Evolutionary conservation across 2,888 invertebrate species (phyloP), one percentile per base, ranked within the genome.

Genomic region (Cephonodes hylas): DNA sequence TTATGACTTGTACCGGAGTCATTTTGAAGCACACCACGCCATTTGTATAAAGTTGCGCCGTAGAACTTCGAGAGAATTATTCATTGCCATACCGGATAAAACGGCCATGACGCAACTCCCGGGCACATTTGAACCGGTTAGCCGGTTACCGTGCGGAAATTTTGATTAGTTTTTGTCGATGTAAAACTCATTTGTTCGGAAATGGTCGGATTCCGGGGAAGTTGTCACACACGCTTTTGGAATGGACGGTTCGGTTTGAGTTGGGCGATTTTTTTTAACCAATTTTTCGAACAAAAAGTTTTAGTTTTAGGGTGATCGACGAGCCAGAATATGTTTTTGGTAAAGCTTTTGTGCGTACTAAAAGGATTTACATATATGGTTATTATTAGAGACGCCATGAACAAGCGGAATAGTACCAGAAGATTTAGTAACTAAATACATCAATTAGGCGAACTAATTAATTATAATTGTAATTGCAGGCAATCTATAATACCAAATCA

Each of bases 1-100:
- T 75, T 73, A 69, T 74, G 60, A 69, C 78, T 77, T 78, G 67
- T 58, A 66, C 75, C 79, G 66, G 60, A 66, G 66, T 66, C 68
- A 71, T 69, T 68, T 68, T 68, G 71, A 69, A 76, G 74, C 76
- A 66, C 73, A 83, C 84, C 83, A 69, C 74, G 76, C 82, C 83
- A 86, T 87, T 89, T 87, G 84, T 87, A 80, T 79, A 84, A 86
- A 89, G 79, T 89, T 86, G 76, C 70, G 72, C 80, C 69, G 81
- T 74, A 72, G 76, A 88, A 89, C 80, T 88, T 85, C 79, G 79
- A 75, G 76, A 80, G 77, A 86, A 88, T 89, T 87, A 89, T 88
- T 88, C 88, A 88, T 85, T 80, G 82, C 83, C 76, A 77, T 83
- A 70, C 78, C 72, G 80, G 77, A 81, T 82, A 79, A 79, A 81